Evolutionary conservation across 1,140 invertebrate species (phyloP), one percentile per base, ranked within the genome.

Genomic region (Dendrolimus punctatus): DNA sequence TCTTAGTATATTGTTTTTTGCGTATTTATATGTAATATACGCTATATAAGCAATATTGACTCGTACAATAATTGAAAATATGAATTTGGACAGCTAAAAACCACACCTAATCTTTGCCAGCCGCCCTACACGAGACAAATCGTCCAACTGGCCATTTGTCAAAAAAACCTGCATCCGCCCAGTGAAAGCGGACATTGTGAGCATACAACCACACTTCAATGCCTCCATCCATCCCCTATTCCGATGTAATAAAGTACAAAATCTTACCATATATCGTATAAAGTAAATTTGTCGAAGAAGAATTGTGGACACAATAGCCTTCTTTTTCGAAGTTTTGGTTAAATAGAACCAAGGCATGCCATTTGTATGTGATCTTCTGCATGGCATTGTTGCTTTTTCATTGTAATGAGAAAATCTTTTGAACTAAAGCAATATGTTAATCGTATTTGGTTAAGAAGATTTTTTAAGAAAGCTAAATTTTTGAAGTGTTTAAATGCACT

Each of bases 101-200:
- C 1, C 23, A 23, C 37, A 47, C 50, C 47, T 75, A 72, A 49
- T 81, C 82, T 83, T 58, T 80, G 76, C 45, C 58, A 60, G 63
- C 70, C 76, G 75, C 78, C 81, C 78, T 72, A 70, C 73, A 61
- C 67, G 76, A 85, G 80, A 85, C 80, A 85, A 85, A 85, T 80
- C 78, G 78, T 63, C 70, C 60, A 67, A 74, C 71, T 78, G 76
- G 76, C 74, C 78, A 85, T 85, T 85, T 85, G 71, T 85, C 82
- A 85, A 82, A 85, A n/a, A 82, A 80, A 79, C 76, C 76, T 85
- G 79, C 74, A 80, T 85, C 82, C 82, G 82, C 71, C 70, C 60
- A 67, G 64, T 75, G 73, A 80, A 85, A 81, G 73, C 72, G 76
- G 73, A 66, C 66, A 77, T 83, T 79, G 76, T 80, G 49, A 53